These are phyloP conservation scores for Cancer borealis DNA, from an alignment of 2,888 invertebrate species.

Conservation along the genomic window DNA sequence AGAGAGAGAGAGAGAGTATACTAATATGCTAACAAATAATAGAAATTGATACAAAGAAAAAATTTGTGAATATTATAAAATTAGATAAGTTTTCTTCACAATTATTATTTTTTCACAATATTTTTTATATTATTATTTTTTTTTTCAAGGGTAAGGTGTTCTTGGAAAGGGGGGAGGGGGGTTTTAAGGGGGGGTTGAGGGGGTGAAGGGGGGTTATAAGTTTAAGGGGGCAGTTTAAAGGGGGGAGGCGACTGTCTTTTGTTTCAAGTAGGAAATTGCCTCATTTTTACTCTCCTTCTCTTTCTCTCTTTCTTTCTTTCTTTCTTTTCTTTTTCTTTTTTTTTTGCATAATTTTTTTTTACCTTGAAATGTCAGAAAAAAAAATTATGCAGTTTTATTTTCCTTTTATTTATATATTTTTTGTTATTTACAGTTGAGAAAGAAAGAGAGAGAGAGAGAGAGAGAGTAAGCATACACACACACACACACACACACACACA, in stretches of 20 bases:
- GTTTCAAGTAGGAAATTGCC: too few relatives aligned
- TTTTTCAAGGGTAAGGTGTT: too few relatives aligned
- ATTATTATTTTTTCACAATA: neutral
- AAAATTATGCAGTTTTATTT: neutral
- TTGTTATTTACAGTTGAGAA: neutral
- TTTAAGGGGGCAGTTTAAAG: too few relatives aligned
- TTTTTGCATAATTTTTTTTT: neutral
- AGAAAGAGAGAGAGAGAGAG: neutral
- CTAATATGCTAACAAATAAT: too few relatives aligned
- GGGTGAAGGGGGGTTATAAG: too few relatives aligned
- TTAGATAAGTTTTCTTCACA: neutral
- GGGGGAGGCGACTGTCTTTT: too few relatives aligned
- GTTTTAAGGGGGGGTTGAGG: too few relatives aligned
- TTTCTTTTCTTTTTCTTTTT: neutral
- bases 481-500: constrained; percentile 45
- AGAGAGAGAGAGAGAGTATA: too few relatives aligned
- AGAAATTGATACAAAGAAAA: too few relatives aligned
- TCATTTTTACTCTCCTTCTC: neutral
- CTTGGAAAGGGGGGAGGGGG: too few relatives aligned
- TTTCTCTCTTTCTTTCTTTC: neutral
- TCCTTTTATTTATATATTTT: neutral
- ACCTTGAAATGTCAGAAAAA: neutral
- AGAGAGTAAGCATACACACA: neutral
- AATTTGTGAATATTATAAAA: too few relatives aligned
- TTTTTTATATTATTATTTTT: neutral